A percentile compares a stretch with the other conserved stretches of the same genome.
phyloP scores from a whole-genome alignment of 2,797 vertebrate genomes.

The Esox masquinongy region DNA sequence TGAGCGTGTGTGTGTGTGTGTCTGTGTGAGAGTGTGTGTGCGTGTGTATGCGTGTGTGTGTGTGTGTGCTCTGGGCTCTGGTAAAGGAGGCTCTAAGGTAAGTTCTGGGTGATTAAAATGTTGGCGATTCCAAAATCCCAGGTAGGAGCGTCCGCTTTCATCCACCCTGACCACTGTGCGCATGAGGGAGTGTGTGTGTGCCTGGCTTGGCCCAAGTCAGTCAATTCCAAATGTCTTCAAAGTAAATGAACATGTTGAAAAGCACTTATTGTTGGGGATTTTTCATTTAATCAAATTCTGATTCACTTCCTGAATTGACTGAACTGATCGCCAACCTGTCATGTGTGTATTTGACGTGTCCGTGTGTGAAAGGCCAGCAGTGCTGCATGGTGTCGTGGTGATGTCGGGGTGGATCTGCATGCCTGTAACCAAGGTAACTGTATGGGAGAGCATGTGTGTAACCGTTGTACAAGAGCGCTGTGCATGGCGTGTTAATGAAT shows the following conservation, averaged over 20 bases:
- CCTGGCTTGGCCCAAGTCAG: background rate
- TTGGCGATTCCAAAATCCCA: conserved; percentile 71
- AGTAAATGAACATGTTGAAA: background rate
- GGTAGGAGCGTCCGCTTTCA: conserved; percentile 72
- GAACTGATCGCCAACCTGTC: conserved; percentile 9
- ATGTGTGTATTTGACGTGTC: background rate
- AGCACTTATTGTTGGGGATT: background rate
- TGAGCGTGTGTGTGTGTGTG: conserved; percentile 16
- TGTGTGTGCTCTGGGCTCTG: conserved; percentile 71
- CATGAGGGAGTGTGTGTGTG: background rate
- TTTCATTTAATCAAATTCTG: background rate
- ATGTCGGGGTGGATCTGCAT: conserved; percentile 66
- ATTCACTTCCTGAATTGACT: background rate
- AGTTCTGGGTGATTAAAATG: conserved; percentile 73
- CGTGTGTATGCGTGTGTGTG: conserved; percentile 44
- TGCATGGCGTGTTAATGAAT: conserved; percentile 99
- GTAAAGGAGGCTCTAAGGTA: conserved; percentile 72
- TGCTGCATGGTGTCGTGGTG: conserved; percentile 66
- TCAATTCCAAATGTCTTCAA: background rate
- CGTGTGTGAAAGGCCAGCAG: conserved; percentile 47
- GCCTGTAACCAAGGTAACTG: conserved; percentile 64
- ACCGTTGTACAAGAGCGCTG: conserved; percentile 87
- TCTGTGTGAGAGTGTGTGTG: conserved; percentile 26
- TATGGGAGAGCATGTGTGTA: conserved; percentile 86
- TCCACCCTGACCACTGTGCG: conserved; percentile 19